Base-by-base conservation (phyloP, 2,113 vertebrate species). In the Hemiscyllium ocellatum region DNA sequence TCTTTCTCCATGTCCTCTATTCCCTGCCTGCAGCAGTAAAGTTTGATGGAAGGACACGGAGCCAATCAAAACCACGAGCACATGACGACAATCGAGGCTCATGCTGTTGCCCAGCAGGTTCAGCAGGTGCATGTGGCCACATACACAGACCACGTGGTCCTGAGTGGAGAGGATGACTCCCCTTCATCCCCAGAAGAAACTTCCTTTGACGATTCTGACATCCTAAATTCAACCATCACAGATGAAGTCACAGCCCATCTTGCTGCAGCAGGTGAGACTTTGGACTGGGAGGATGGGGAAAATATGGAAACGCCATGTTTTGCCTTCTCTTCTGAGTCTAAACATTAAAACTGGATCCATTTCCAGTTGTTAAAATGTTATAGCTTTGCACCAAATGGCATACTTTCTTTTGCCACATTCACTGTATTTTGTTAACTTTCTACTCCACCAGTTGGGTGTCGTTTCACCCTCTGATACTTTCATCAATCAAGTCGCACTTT, bases 61-160 rank as follows among this genome's bases (percentile, higher is more conserved):
- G 97, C 99, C 96, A 98, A 98, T 96, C 98, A 98, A 96, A 97
- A 98, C 0, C 94, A 95, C 94, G 99, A 99, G 91, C 98, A 98
- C 98, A 99, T 99, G 98, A 99, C 98, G 52, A 99, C 99, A 96
- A 99, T 99, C 68, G 99, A 99, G 97, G 99, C 99, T 22, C 98
- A 99, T 42, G 98, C 98, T 4, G 99, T 99, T 97, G 98, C 98
- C 96, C 98, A 99, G 93, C 99, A 99, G 97, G 98, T 99, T 2
- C 98, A 98, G 96, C 98, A 98, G 97, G 98, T 99, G 96, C 98
- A 99, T 0, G 99, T 99, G 96, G 98, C 99, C 96, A 99, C 99
- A 7, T 99, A 98, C 96, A 99, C 98, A 0, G 99, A 99, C 83
- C 97, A 99, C 85, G 97, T 98, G 95, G 99, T 99, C 98, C 97